A percentile compares a stretch with the other conserved stretches of the same genome.
These are phyloP conservation scores for Corvus moneduloides DNA, from an alignment of 2,113 vertebrate species.

Conservation along the genomic window DNA sequence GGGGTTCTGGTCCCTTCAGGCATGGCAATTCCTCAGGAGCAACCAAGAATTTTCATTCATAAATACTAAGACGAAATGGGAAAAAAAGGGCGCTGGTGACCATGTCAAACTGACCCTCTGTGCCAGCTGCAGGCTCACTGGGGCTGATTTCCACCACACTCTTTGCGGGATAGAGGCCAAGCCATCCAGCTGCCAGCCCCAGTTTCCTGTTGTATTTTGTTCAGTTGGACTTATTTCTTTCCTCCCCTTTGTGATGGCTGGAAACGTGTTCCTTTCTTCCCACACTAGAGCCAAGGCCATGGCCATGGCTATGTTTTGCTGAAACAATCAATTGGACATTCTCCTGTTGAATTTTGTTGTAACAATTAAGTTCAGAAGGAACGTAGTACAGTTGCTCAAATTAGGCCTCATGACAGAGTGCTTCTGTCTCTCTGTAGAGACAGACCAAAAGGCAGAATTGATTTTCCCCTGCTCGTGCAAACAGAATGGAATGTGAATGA, in stretches of 20 bases:
- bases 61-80: background rate
- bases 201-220: conserved; percentile 37
- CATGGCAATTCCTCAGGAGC: background rate
- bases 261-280: background rate
- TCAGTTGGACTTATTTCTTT: background rate
- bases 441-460: background rate
- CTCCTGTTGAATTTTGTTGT: background rate
- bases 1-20: background rate
- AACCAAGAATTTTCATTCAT: background rate
- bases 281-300: background rate
- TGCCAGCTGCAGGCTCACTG: background rate
- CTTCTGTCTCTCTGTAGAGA: background rate
- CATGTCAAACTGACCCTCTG: background rate
- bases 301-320: background rate
- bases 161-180: background rate
- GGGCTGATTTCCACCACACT: background rate
- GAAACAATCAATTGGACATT: background rate
- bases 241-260: background rate
- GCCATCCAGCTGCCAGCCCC: background rate
- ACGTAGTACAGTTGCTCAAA: background rate
- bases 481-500: background rate
- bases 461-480: background rate
- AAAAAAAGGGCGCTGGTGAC: background rate
- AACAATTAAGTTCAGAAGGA: background rate
- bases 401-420: background rate